A percentile compares a stretch with the other conserved stretches of the same genome.
Conservation (phyloP, 1,140 invertebrate genomes). For the Pseudomyrmex pallidus region DNA sequence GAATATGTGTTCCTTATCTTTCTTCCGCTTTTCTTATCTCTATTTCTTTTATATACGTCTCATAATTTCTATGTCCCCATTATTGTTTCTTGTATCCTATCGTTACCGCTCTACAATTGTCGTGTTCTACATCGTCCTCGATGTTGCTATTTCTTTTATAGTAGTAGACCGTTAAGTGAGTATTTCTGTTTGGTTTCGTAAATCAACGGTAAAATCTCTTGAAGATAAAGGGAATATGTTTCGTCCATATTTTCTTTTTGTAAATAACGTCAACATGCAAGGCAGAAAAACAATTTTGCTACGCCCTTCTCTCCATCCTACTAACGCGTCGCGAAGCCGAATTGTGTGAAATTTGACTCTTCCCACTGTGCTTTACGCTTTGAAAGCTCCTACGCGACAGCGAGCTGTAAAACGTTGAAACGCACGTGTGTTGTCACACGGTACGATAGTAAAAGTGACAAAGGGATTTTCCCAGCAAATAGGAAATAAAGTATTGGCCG, state of each 20-base stretch:
- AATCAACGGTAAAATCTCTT: background rate
- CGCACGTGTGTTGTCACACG: constrained; percentile 18
- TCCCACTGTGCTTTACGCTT: constrained; percentile 44
- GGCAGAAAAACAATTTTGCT: constrained; percentile 68
- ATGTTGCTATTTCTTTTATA: background rate
- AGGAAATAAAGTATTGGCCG: constrained; percentile 49
- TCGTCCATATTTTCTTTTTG: constrained; percentile 42
- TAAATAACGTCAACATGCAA: background rate
- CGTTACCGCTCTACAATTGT: background rate
- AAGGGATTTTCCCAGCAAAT: constrained; percentile 63
- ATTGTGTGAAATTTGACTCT: constrained; percentile 64
- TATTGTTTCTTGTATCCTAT: background rate
- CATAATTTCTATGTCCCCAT: background rate
- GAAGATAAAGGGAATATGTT: constrained; percentile 36
- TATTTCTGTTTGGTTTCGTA: constrained; percentile 13
- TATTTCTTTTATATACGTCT: background rate
- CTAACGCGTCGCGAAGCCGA: constrained; percentile 28
- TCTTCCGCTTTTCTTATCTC: background rate
- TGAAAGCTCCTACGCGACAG: constrained; percentile 61
- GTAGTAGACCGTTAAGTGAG: background rate
- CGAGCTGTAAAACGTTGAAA: constrained; percentile 65
- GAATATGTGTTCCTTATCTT: no score
- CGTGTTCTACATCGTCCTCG: background rate
- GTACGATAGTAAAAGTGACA: constrained; percentile 61
- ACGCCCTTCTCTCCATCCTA: constrained; percentile 6